Evolutionary conservation across 2,888 invertebrate genomes (phyloP), one percentile per base, ranked within the genome.

Genomic region (Sialis fuliginosa): DNA sequence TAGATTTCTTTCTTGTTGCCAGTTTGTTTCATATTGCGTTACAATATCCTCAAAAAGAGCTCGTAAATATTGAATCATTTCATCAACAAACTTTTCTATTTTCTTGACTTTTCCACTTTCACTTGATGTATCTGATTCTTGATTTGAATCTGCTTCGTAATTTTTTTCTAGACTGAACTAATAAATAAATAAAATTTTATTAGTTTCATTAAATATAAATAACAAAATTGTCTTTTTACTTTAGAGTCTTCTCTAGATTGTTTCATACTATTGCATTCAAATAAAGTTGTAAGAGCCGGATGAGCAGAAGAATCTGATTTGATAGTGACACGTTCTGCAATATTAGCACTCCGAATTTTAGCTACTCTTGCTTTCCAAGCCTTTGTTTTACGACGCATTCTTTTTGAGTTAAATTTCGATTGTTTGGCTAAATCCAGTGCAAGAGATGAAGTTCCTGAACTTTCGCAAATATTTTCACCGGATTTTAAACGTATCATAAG

Each of bases 1-100:
- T 41, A 56, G 53, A 44, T 58, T 55, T 44, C 55, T 58, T 48
- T 63, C 62, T 8, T 55, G 55, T 43, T 58, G 55, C 64, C 64
- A 65, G 44, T 57, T 54, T 30, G 54, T 57, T 44, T 59, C 59
- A 48, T 61, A 63, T 50, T 56, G 58, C 37, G 53, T 50, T 9
- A 61, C 55, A 35, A 63, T 60, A 48, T 58, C 58, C 42, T 59
- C 55, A 42, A 62, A 55, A 32, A 62, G 50, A 40, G 53, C 49
- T 30, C 52, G 52, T 35, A 59, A 51, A 51, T 58, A 58, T 12
- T 34, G 32, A 42, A 47, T 35, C 32, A 31, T 42, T 22, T 42
- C 22, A 9, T 22, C 35, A 6, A 47, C n/a, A 8, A 39, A 10
- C 4, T 30, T 42, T 35, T 47, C 47, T 30, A 47, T 41, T 34